Percentiles rank a stretch among this genome's conserved stretches.
Evolutionary conservation across 2,113 vertebrate genomes (phyloP).

Genomic region (Coregonus clupeaformis): DNA sequence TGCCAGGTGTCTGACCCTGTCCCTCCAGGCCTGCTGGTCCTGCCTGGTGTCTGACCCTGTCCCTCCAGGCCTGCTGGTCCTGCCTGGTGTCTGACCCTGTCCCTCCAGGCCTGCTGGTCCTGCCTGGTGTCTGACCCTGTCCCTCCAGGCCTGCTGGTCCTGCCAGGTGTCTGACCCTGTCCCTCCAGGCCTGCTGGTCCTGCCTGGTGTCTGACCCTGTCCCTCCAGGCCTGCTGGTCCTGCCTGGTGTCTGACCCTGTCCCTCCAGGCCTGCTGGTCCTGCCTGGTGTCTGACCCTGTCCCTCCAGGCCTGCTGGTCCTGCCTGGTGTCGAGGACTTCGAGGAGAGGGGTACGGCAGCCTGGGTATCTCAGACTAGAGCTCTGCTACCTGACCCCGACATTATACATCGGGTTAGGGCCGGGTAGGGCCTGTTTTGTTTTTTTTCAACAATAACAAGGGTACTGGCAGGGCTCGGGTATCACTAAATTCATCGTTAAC

Average conservation of each 20-base stretch:
- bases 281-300: not conserved
- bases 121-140: constrained; percentile 9
- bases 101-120: not conserved
- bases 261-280: not conserved
- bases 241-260: constrained; percentile 9
- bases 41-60: constrained; percentile 9
- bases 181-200: not conserved
- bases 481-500: too few relatives aligned
- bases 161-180: constrained; percentile 8
- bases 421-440: too few relatives aligned
- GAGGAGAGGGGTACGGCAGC: constrained; percentile 59
- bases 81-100: constrained; percentile 9
- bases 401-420: constrained; percentile 40
- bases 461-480: too few relatives aligned
- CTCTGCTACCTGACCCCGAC: constrained; percentile 50
- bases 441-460: constrained; percentile 53
- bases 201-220: constrained; percentile 9
- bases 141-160: not conserved
- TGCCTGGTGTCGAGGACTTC: constrained; percentile 22
- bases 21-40: not conserved
- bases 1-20: constrained; percentile 8
- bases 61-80: not conserved
- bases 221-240: not conserved
- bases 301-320: not conserved
- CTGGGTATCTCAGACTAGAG: constrained; percentile 70